Conservation (phyloP, 2,888 invertebrate genomes). For the Ashinkailepas kermadecensis region DNA sequence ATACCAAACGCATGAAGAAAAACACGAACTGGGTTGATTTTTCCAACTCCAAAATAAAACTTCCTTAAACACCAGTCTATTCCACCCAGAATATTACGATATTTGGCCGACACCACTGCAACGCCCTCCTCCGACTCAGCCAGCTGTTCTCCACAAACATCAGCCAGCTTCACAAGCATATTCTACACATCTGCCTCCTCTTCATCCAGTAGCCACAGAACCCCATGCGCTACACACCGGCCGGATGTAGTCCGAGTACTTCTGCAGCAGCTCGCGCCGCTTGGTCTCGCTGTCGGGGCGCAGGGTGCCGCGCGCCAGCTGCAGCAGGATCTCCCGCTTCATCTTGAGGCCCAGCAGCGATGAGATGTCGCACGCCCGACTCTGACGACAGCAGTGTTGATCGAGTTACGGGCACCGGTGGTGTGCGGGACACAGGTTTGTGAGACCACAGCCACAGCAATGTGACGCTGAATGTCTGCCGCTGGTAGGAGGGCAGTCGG, state of each 20-base stretch:
- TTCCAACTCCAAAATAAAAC: too few relatives aligned
- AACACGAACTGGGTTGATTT: too few relatives aligned
- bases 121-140: neutral
- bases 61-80: too few relatives aligned
- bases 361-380: conserved; percentile 81
- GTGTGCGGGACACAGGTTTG: neutral
- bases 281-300: conserved; percentile 59
- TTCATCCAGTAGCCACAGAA: neutral
- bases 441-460: too few relatives aligned
- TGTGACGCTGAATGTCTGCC: too few relatives aligned
- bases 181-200: neutral
- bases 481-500: neutral
- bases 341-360: conserved; percentile 75
- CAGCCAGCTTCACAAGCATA: neutral
- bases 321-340: conserved; percentile 73
- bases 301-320: conserved; percentile 51
- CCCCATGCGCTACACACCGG: conserved; percentile 28
- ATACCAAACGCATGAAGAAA: too few relatives aligned
- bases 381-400: conserved; percentile 53
- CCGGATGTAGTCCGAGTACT: conserved; percentile 52
- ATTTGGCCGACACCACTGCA: neutral
- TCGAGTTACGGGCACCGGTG: neutral
- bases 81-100: too few relatives aligned
- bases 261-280: conserved; percentile 61
- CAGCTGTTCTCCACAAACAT: neutral